Base-by-base conservation (phyloP, 2,888 invertebrate genomes). In the Thereva unica region DNA sequence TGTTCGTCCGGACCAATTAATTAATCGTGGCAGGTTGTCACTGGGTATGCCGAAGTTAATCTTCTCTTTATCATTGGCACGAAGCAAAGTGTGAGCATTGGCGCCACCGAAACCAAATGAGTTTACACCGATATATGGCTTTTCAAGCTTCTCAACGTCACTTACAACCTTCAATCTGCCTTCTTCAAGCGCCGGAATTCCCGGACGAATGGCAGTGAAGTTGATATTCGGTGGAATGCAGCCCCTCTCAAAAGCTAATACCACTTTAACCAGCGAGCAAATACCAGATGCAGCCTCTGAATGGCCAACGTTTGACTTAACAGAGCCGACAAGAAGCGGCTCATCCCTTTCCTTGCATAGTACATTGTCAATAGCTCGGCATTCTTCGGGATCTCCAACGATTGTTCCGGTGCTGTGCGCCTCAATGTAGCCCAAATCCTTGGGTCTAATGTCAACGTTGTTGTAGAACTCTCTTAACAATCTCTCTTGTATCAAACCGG, bases 71-170 rank as follows among this genome's bases (percentile, higher is more conserved):
- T 72, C 69, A 55, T 66, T 64, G 0, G 73, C 77, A 50, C 73
- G 74, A 0, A 81, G 66, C 0, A 81, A 68, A 0, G 76, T 76
- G 71, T 81, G 80, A 54, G 89, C 89, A 75, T 94, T 95, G 4
- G 90, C 90, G 0, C 97, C 97, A 38, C 96, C 96, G 76, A 97
- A 97, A 0, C 96, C 96, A 77, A 96, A 97, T 7, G 93, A 94
- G 82, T 93, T 97, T 35, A 96, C 84, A 4, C 91, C 95, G 35
- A 90, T 88, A 75, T 89, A 83, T 23, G 92, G 91, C 40, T 90
- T 89, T 41, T 85, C 80, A 85, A 93, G 89, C 0, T 85, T 86
- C 34, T 81, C 88, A 77, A 83, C 85, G 56, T 89, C 91, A 0
- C 89, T 86, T 1, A 97, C 88, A 0, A 97, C 93, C 71, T 85